A percentile compares a stretch with the other conserved stretches of the same genome.
Conservation (phyloP, 1,140 invertebrate genomes). For the Lasaia peninsularis region DNA sequence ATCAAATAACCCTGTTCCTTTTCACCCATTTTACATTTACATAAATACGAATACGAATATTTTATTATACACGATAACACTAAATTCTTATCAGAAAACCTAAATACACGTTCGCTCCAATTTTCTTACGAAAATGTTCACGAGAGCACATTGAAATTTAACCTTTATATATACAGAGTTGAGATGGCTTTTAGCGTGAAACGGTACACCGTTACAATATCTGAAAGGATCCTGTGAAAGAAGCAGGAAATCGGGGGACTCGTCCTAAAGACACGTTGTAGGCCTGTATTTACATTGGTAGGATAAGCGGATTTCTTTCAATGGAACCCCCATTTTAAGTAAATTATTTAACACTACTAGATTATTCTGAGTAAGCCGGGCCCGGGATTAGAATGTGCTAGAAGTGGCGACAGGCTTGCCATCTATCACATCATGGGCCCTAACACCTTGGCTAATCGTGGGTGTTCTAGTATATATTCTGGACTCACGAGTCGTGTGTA, state of each 20-base stretch:
- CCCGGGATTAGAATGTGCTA: no score
- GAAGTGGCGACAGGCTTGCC: no score
- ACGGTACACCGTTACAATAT: constrained; percentile 23
- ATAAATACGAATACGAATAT: constrained; percentile 12
- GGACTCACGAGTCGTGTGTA: no score
- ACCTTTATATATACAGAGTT: constrained; percentile 1
- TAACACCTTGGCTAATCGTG: no score
- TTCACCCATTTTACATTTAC: constrained; percentile 12
- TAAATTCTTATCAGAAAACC: constrained; percentile 36
- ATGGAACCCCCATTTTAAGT: no score
- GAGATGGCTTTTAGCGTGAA: constrained; percentile 11
- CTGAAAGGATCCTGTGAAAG: constrained; percentile 35
- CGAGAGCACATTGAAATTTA: not conserved
- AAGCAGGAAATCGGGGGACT: constrained; percentile 33
- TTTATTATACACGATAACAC: constrained; percentile 30
- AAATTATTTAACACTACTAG: no score
- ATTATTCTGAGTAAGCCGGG: no score
- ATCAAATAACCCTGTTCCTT: constrained; percentile 11
- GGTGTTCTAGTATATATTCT: no score
- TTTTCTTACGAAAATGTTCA: constrained; percentile 21
- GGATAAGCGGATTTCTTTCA: not conserved
- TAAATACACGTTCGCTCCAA: constrained; percentile 33
- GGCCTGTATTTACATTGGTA: constrained; percentile 16
- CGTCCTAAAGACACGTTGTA: constrained; percentile 30
- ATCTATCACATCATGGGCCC: no score